These are phyloP conservation scores for Epsilonema sp. DNA, from an alignment of 2,888 invertebrate species.

Conservation along the genomic window DNA sequence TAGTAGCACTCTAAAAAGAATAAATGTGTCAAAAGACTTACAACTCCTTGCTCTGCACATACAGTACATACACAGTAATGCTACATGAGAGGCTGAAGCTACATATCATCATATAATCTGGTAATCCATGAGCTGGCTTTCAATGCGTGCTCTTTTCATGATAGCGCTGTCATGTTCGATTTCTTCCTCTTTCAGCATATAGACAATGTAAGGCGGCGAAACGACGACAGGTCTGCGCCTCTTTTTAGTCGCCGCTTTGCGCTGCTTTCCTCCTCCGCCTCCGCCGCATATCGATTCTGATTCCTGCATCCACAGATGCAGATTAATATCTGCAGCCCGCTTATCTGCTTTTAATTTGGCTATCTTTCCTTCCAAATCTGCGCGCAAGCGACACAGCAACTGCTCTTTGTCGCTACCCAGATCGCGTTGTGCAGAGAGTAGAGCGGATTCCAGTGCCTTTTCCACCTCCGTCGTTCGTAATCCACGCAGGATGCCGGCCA, in stretches of 20 bases:
- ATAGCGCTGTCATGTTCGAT: conserved; percentile 2
- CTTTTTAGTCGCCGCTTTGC: not conserved
- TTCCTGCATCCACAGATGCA: not conserved
- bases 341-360: not conserved
- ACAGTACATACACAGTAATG: too few species aligned
- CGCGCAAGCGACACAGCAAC: not conserved
- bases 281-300: too few species aligned
- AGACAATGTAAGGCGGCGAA: not conserved
- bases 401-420: not conserved
- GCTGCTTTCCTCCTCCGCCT: too few species aligned
- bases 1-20: too few species aligned
- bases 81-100: too few species aligned
- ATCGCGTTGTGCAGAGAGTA: not conserved
- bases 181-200: conserved; percentile 2
- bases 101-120: too few species aligned
- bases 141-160: too few species aligned
- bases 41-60: too few species aligned
- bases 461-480: not conserved
- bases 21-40: too few species aligned
- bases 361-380: not conserved
- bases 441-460: not conserved
- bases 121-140: too few species aligned
- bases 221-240: not conserved
- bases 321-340: not conserved
- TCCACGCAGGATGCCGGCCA: not conserved